Evolutionary conservation across 2,888 invertebrate genomes (phyloP).

Genomic region (Bugula neritina): DNA sequence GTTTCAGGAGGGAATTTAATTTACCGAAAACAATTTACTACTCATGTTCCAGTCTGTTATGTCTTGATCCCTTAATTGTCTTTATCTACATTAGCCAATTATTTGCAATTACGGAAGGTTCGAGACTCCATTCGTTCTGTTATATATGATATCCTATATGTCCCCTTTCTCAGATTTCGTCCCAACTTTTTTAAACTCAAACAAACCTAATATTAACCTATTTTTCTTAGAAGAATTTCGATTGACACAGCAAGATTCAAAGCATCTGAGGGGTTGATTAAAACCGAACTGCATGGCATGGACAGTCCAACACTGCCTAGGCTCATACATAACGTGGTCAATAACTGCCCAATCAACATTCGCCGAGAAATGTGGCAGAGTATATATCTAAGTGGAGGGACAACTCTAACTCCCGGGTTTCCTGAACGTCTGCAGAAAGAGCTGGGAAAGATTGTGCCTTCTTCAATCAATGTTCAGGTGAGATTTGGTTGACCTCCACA

Average conservation of each 20-base stretch:
- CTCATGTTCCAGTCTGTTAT: too few relatives aligned
- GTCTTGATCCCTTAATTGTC: too few relatives aligned
- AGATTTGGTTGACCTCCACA: too few relatives aligned
- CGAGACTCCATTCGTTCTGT: too few relatives aligned
- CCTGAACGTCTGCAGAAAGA: constrained; percentile 58
- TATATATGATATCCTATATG: too few relatives aligned
- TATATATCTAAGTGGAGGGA: constrained; percentile 59
- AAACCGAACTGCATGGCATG: constrained; percentile 58
- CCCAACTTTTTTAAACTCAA: too few relatives aligned
- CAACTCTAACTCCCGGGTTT: constrained; percentile 59
- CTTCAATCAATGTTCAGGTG: constrained; percentile 57
- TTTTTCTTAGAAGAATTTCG: constrained; percentile 41
- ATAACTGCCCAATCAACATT: constrained; percentile 60
- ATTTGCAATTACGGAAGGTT: too few relatives aligned
- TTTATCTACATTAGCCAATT: too few relatives aligned
- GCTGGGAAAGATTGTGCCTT: constrained; percentile 57
- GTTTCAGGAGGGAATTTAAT: too few relatives aligned
- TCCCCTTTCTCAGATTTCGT: too few relatives aligned
- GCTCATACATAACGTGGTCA: constrained; percentile 58
- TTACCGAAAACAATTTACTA: too few relatives aligned
- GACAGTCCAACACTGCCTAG: constrained; percentile 59
- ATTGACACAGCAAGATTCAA: constrained; percentile 55
- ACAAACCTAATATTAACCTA: constrained; percentile 24
- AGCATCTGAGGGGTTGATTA: constrained; percentile 57
- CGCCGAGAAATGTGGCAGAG: constrained; percentile 58